Conservation (phyloP, 2,888 invertebrate genomes). For the Drosophila imparisetae region DNA sequence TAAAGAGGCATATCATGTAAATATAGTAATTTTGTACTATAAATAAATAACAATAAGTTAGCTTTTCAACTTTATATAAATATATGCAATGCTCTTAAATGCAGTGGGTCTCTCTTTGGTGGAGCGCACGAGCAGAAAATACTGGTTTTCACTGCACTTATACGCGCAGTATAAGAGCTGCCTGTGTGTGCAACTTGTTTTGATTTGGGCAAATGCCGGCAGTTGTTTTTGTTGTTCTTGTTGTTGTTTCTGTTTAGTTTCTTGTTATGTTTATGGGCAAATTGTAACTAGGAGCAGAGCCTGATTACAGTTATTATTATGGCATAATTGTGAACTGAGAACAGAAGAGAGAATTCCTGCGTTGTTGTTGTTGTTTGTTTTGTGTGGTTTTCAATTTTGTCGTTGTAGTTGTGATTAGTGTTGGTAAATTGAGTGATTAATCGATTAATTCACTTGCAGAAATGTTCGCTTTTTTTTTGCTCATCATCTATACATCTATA, state of each 20-base stretch:
- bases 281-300: constrained; percentile 50
- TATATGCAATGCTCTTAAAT: constrained; percentile 21
- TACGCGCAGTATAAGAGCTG: constrained; percentile 45
- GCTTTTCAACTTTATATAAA: not conserved
- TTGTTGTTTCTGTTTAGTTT: constrained; percentile 42
- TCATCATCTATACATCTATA: not conserved
- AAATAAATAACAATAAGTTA: not conserved
- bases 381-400: not conserved
- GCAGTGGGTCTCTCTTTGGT: constrained; percentile 20
- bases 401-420: not conserved
- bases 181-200: constrained; percentile 46
- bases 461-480: not conserved
- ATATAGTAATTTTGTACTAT: too few relatives aligned
- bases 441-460: not conserved
- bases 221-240: constrained; percentile 41
- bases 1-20: too few relatives aligned
- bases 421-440: not conserved
- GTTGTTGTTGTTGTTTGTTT: constrained; percentile 15
- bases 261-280: constrained; percentile 46
- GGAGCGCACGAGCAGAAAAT: constrained; percentile 24
- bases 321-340: constrained; percentile 56
- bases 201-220: constrained; percentile 68
- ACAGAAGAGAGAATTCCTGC: constrained; percentile 28
- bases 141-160: constrained; percentile 36
- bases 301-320: constrained; percentile 75